phyloP scores from a whole-genome alignment of 2,797 vertebrate species.

The Fistularia tabacaria region DNA sequence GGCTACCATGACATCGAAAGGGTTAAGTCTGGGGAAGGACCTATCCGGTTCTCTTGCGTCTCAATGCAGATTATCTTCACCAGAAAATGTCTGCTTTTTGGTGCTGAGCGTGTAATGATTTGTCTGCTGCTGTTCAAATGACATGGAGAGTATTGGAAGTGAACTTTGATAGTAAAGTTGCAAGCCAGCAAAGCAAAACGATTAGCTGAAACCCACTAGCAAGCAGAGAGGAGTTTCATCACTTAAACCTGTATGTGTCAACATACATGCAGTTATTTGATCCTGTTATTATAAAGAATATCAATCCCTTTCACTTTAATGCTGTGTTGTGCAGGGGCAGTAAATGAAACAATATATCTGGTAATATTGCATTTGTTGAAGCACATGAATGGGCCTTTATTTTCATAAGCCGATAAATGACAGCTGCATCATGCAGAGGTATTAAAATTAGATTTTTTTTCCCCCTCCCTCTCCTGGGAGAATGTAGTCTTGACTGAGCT shows the following conservation, averaged over 20 bases:
- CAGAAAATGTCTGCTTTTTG: too few relatives aligned
- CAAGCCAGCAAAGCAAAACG: not conserved
- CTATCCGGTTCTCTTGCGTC: too few relatives aligned
- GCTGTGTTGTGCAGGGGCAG: not conserved
- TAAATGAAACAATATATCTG: slow-evolving; percentile 16
- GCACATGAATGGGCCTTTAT: slow-evolving; percentile 34
- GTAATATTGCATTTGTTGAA: slow-evolving; percentile 22
- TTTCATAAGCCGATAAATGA: slow-evolving; percentile 40
- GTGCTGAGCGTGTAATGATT: too few relatives aligned
- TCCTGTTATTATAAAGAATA: not conserved
- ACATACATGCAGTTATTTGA: not conserved
- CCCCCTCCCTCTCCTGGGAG: slow-evolving; percentile 23
- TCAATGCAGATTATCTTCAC: too few relatives aligned
- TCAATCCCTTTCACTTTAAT: not conserved
- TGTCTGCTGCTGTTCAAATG: not conserved
- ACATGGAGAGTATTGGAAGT: not conserved
- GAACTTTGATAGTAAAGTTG: not conserved
- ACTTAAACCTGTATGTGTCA: too few relatives aligned
- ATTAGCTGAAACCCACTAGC: not conserved
- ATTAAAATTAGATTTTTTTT: slow-evolving; percentile 13
- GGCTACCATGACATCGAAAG: too few relatives aligned
- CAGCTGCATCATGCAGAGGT: slow-evolving; percentile 27
- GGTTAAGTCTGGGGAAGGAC: too few relatives aligned
- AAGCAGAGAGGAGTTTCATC: not conserved
- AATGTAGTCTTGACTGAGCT: slow-evolving; percentile 40